Percentiles rank a stretch among this genome's conserved stretches.
These are phyloP conservation scores for Cervus canadensis DNA, from an alignment of 2,113 vertebrate species.

Conservation along the genomic window DNA sequence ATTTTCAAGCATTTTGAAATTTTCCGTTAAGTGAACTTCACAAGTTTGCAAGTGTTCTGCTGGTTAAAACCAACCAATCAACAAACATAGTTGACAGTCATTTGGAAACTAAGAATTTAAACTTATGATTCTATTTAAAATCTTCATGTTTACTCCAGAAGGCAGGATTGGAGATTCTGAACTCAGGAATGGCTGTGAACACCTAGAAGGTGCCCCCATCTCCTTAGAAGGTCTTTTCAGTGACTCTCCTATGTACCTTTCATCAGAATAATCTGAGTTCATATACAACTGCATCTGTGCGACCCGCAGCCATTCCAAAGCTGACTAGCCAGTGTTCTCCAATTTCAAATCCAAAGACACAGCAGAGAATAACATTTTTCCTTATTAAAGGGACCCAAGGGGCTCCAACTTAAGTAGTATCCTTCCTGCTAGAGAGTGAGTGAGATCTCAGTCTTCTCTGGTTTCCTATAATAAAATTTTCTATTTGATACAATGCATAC, in stretches of 20 bases:
- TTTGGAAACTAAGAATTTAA: slow-evolving; percentile 24
- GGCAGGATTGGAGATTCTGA: neutral
- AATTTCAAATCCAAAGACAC: neutral
- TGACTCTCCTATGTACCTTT: neutral
- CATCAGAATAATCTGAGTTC: neutral
- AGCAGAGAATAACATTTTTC: neutral
- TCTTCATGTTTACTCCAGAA: neutral
- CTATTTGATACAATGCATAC: slow-evolving; percentile 8
- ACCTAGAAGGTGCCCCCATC: neutral
- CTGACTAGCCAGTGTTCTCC: neutral
- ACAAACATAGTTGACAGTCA: neutral
- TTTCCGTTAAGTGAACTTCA: slow-evolving; percentile 2
- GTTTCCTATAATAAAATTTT: slow-evolving; percentile 21
- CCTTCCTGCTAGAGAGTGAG: neutral
- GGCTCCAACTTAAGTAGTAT: neutral
- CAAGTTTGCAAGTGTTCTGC: slow-evolving; percentile 21
- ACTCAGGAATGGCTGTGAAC: too few species aligned
- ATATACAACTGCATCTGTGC: neutral
- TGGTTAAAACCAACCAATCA: neutral
- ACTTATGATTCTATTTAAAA: slow-evolving; percentile 20
- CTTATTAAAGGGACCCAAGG: neutral
- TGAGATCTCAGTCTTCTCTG: neutral
- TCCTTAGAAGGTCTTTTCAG: neutral
- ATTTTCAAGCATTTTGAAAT: slow-evolving; percentile 45
- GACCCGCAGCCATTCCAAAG: neutral